Conservation (phyloP, 2,888 invertebrate genomes). For the Pemphredon lugubris region DNA sequence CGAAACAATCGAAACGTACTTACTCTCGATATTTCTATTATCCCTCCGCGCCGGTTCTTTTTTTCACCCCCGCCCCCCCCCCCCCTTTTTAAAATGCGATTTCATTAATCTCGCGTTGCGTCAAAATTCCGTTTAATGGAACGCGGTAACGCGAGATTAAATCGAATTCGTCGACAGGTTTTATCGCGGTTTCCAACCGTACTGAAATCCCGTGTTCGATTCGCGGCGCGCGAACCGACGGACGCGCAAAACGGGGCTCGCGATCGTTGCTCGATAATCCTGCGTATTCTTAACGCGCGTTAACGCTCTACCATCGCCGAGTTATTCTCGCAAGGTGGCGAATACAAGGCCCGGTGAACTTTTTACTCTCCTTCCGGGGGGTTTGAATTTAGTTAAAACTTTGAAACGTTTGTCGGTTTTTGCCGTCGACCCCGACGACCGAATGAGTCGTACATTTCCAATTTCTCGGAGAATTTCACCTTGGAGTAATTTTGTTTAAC, state of each 20-base stretch:
- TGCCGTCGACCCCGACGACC: slow-evolving; percentile 31
- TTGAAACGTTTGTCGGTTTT: slow-evolving; percentile 35
- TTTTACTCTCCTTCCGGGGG: slow-evolving; percentile 45
- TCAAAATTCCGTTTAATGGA: slow-evolving; percentile 9
- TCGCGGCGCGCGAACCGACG: no score
- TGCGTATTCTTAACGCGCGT: slow-evolving; percentile 21
- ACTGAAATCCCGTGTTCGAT: no score
- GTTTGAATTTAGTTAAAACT: slow-evolving; percentile 62
- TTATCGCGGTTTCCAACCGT: slow-evolving; percentile 13
- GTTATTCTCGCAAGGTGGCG: slow-evolving; percentile 43
- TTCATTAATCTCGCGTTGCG: not conserved
- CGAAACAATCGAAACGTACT: not conserved
- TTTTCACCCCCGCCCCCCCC: no score
- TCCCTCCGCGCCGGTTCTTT: not conserved
- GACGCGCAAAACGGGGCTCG: no score
- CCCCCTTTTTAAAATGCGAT: no score
- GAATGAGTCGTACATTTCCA: slow-evolving; percentile 51
- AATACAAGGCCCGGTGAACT: slow-evolving; percentile 45
- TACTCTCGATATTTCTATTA: no score
- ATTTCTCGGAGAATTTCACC: slow-evolving; percentile 42
- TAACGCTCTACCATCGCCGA: slow-evolving; percentile 33
- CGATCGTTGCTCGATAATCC: slow-evolving; percentile 33
- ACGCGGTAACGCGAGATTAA: slow-evolving; percentile 38
- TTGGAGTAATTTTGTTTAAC: slow-evolving; percentile 56
- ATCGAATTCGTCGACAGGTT: slow-evolving; percentile 30